Conservation (phyloP, 2,113 vertebrate species). For the Oreocharis arfaki region DNA sequence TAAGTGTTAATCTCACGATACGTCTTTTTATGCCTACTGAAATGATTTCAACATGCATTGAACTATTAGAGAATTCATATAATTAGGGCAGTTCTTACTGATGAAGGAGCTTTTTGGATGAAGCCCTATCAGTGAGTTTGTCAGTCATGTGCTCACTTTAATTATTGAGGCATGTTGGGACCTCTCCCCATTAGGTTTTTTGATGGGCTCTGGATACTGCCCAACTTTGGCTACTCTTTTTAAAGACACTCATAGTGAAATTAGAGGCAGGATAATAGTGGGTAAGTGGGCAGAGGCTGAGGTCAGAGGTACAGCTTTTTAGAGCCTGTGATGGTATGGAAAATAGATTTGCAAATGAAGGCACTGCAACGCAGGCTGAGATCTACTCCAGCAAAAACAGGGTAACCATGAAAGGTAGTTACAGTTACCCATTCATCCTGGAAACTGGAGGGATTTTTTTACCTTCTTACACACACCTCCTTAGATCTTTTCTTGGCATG, state of each 20-base stretch:
- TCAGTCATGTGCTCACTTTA: not conserved
- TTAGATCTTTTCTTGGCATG: not conserved
- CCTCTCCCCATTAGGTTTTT: not conserved
- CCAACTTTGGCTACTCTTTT: not conserved
- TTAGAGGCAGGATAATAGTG: not conserved
- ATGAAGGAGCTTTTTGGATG: not conserved
- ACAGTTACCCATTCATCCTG: not conserved
- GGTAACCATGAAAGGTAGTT: not conserved
- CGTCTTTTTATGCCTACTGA: constrained; percentile 27
- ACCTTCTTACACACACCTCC: not conserved
- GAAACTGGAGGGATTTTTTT: not conserved
- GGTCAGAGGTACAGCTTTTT: not conserved
- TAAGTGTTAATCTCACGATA: constrained; percentile 40
- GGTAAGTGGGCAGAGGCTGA: not conserved
- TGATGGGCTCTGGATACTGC: not conserved
- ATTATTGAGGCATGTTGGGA: not conserved
- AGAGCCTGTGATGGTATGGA: not conserved
- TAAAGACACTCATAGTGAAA: not conserved
- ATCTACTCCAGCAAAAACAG: not conserved
- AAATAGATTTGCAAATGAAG: not conserved
- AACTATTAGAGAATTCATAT: constrained; percentile 8
- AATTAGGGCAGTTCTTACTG: not conserved
- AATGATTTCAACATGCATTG: constrained; percentile 8
- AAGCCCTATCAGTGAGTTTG: not conserved
- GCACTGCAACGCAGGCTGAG: not conserved